Evolutionary conservation across 2,888 invertebrate species (phyloP).

Genomic region (Drosophila prostipennis): DNA sequence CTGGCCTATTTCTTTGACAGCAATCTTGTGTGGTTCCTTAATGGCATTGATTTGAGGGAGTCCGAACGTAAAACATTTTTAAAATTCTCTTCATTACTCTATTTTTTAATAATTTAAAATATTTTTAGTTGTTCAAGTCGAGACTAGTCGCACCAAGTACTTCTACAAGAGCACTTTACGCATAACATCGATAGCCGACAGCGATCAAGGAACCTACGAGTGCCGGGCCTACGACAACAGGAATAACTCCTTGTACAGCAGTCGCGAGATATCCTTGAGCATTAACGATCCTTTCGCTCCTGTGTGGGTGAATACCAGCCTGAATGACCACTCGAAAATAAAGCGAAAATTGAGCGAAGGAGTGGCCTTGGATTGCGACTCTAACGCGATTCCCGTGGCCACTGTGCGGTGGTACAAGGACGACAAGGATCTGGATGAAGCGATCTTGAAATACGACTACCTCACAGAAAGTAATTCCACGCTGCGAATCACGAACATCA

Average conservation of each 20-base stretch:
- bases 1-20: conserved; percentile 85
- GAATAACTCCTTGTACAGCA: conserved; percentile 66
- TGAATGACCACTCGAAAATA: conserved; percentile 83
- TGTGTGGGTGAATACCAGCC: conserved; percentile 82
- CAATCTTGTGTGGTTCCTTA: conserved; percentile 85
- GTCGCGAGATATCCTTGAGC: conserved; percentile 75
- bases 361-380: conserved; percentile 84
- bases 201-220: conserved; percentile 83
- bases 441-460: conserved; percentile 66
- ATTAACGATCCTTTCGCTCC: conserved; percentile 85
- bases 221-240: conserved; percentile 80
- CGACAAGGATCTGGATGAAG: conserved; percentile 79
- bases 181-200: conserved; percentile 80
- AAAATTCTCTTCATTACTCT: not conserved
- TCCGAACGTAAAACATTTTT: conserved; percentile 41
- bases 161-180: conserved; percentile 81
- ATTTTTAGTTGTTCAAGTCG: conserved; percentile 62
- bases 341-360: conserved; percentile 80
- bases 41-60: conserved; percentile 65
- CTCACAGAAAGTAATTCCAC: conserved; percentile 73
- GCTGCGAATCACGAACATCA: conserved; percentile 86
- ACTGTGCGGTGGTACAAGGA: conserved; percentile 89
- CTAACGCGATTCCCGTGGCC: conserved; percentile 88
- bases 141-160: conserved; percentile 69
- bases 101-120: no score